These are phyloP conservation scores for Eumeta japonica DNA, from an alignment of 1,140 invertebrate genomes.

Conservation along the genomic window DNA sequence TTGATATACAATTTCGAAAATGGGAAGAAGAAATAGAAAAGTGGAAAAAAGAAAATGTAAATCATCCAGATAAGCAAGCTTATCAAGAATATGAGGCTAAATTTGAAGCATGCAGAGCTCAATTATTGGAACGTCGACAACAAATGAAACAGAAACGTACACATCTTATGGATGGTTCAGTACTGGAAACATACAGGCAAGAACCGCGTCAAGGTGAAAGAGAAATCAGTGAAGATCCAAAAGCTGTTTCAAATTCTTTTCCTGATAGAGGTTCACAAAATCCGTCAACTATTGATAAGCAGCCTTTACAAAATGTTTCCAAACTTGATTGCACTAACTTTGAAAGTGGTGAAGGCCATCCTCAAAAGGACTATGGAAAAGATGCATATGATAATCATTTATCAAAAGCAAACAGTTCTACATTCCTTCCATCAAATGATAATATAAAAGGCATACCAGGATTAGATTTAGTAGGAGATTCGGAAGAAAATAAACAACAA, in stretches of 20 bases:
- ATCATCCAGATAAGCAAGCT: constrained; percentile 81
- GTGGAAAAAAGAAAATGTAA: constrained; percentile 81
- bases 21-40: constrained; percentile 84
- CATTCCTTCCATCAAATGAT: constrained; percentile 28
- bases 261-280: not conserved
- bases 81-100: constrained; percentile 80
- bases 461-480: constrained; percentile 62
- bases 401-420: constrained; percentile 10
- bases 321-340: constrained; percentile 11
- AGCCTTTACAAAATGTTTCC: constrained; percentile 6
- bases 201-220: not conserved
- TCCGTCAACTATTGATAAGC: not conserved
- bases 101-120: constrained; percentile 76
- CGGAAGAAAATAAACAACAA: constrained; percentile 19
- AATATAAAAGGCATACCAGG: constrained; percentile 61
- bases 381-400: not conserved
- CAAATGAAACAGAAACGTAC: constrained; percentile 73
- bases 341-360: too few species aligned
- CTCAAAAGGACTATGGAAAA: not conserved
- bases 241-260: not conserved
- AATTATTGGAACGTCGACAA: constrained; percentile 73
- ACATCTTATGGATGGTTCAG: constrained; percentile 15
- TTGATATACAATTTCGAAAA: constrained; percentile 78
- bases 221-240: too few species aligned
- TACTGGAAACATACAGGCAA: not conserved